These are phyloP conservation scores for Zygothrica quintamaculata DNA, from an alignment of 2,888 invertebrate species.

Conservation along the genomic window DNA sequence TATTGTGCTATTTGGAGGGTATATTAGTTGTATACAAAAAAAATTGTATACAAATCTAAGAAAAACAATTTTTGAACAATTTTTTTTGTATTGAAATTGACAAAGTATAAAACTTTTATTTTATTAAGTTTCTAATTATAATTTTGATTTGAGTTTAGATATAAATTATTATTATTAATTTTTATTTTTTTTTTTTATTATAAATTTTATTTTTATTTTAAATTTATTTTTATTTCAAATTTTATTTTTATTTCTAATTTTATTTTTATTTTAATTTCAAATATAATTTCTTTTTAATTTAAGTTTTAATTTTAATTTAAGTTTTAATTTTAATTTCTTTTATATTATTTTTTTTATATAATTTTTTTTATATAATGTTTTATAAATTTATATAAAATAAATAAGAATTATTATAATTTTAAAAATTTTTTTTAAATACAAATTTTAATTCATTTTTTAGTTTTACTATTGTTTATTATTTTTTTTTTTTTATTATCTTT, in stretches of 20 bases:
- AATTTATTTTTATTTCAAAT: not conserved
- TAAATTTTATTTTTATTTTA: not conserved
- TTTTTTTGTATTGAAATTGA: too few relatives aligned
- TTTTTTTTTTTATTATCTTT: not conserved
- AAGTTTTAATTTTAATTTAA: not conserved
- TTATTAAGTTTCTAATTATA: too few relatives aligned
- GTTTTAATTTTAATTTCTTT: not conserved
- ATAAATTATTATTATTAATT: not conserved
- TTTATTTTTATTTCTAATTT: not conserved
- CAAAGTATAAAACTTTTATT: too few relatives aligned
- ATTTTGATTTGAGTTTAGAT: too few relatives aligned
- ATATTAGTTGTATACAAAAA: too few relatives aligned
- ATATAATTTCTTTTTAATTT: not conserved
- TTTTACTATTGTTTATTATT: too few relatives aligned
- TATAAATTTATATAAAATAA: not conserved
- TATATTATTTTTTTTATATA: not conserved
- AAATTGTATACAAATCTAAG: too few relatives aligned
- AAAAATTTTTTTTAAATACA: too few relatives aligned
- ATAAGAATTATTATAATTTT: too few relatives aligned
- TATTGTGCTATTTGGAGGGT: too few relatives aligned
- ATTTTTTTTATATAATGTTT: not conserved
- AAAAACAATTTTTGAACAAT: too few relatives aligned
- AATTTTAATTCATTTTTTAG: too few relatives aligned
- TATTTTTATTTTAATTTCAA: conserved; percentile 1
- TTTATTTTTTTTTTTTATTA: not conserved